Percentiles rank a stretch among this genome's conserved stretches.
phyloP scores from a whole-genome alignment of 2,888 invertebrate species.

The Cheilosia grossa region DNA sequence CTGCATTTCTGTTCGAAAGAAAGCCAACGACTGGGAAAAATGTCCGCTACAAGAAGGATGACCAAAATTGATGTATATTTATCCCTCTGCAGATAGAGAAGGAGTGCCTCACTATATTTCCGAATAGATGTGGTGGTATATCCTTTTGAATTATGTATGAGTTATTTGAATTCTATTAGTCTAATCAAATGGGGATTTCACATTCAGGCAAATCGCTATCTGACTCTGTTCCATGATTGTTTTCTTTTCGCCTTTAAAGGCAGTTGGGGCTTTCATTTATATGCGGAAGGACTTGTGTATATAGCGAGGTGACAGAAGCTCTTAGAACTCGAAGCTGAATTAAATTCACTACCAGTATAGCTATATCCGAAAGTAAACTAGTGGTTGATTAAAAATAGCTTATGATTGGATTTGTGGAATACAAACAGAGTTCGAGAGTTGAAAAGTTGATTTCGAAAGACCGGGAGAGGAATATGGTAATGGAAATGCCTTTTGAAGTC shows the following conservation, averaged over 20 bases:
- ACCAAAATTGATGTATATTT: background rate
- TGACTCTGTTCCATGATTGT: constrained; percentile 10
- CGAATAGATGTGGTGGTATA: constrained; percentile 12
- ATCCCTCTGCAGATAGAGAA: constrained; percentile 3
- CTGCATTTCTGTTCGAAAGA: constrained; percentile 8
- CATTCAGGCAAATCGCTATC: constrained; percentile 6
- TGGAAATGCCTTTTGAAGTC: background rate
- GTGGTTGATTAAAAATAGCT: constrained; percentile 19
- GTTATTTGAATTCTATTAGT: constrained; percentile 61
- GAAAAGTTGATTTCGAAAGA: background rate
- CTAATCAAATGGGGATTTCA: constrained; percentile 57
- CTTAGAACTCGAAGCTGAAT: constrained; percentile 6
- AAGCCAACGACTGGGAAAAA: constrained; percentile 2
- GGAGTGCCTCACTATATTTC: background rate
- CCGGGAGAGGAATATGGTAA: background rate
- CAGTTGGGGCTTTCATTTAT: background rate
- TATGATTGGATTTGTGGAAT: constrained; percentile 30
- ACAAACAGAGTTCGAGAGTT: background rate
- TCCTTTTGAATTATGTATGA: constrained; percentile 58
- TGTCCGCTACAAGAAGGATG: constrained; percentile 1
- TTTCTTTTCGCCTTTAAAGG: constrained; percentile 28
- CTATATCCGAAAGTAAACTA: constrained; percentile 11
- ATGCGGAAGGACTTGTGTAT: background rate
- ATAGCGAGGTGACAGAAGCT: background rate
- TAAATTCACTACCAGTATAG: constrained; percentile 34